Evolutionary conservation across 2,888 invertebrate genomes (phyloP), one percentile per base, ranked within the genome.

Genomic region (Ecliptopera silaceata): DNA sequence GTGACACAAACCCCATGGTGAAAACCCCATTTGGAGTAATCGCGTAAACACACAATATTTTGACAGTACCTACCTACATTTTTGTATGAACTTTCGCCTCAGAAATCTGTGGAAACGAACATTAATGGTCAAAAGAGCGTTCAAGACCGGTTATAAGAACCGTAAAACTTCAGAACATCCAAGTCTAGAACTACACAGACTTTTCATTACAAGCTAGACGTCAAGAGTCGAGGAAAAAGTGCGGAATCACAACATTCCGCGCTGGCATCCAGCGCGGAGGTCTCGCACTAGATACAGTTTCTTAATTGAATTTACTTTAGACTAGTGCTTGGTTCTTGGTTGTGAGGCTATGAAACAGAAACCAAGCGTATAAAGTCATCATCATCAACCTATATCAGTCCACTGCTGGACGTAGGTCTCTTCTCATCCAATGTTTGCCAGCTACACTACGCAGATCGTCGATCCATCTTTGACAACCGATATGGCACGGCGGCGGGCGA

Each of bases 291-390:
- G 65, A 63, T 69, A 67, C 67, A 65, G 61, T 69, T 69, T 63
- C 64, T 62, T 69, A 69, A 69, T 69, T 69, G 65, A 69, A 67
- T 69, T 67, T 69, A 63, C 69, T 67, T 53, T 61, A 61, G 60
- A 55, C 65, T 59, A 69, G 66, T 51, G 61, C 61, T 50, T 31
- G 54, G 42, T 64, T n/a, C n/a, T n/a, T n/a, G n/a, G 48, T 44
- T 39, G 20, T 49, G 12, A 26, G 47, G 61, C 63, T 38, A 63
- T 18, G 5, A 54, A 61, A 38, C 36, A n/a, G 4, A 2, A 12
- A 13, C 13, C 26, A 6, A 26, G 6, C 4, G 22, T 5, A 1
- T 22, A 6, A 22, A 22, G 6, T 26, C 26, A 26, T 6, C 8
- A n/a, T n/a, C n/a, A n/a, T n/a, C 26, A 4, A 26, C 4, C 6